A percentile compares a stretch with the other conserved stretches of the same genome.
Evolutionary conservation across 2,888 invertebrate genomes (phyloP).

Genomic region (Nomada ferruginata): DNA sequence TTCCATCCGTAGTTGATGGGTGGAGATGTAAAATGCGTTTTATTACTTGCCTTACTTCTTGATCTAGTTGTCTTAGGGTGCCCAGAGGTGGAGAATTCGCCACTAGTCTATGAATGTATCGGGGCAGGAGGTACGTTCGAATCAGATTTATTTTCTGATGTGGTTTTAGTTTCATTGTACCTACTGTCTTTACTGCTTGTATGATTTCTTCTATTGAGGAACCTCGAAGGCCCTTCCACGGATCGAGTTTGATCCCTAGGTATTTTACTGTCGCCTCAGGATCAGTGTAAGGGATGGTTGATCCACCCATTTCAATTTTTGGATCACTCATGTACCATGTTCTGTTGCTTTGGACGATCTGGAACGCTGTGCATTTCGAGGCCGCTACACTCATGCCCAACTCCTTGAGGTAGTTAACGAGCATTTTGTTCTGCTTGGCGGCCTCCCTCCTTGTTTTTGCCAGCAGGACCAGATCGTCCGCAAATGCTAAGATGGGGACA

Average conservation of each 20-base stretch:
- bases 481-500: no score
- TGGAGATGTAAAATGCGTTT: neutral
- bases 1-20: neutral
- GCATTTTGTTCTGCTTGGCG: neutral
- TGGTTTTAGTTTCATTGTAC: no score
- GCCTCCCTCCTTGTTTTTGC: conserved; percentile 8
- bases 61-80: neutral
- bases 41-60: neutral
- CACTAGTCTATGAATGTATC: neutral
- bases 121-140: no score
- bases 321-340: conserved; percentile 49
- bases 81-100: neutral
- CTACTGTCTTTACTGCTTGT: accelerated
- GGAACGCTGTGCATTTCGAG: conserved; percentile 42
- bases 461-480: conserved; percentile 7
- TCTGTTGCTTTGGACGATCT: neutral
- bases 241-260: no score
- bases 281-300: no score
- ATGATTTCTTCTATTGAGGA: no score
- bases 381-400: neutral
- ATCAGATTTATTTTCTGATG: neutral
- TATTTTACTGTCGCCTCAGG: neutral
- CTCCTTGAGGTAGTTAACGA: neutral
- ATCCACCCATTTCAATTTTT: neutral
- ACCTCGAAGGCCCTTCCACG: no score